phyloP scores from a whole-genome alignment of 2,113 vertebrate genomes.

The Microtus oregoni region DNA sequence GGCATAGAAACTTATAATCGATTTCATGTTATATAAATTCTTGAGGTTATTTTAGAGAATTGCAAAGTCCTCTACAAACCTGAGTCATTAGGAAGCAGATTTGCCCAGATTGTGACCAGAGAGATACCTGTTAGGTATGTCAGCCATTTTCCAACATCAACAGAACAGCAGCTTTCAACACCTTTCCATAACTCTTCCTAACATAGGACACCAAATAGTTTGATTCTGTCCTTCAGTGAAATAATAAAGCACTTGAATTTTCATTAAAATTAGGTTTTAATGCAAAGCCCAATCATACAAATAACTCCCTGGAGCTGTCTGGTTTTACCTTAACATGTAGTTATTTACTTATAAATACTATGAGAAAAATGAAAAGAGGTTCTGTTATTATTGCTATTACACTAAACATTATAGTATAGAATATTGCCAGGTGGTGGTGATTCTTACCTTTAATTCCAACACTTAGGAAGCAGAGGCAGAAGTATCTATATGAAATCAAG shows the following conservation, averaged over 20 bases:
- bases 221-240: background rate
- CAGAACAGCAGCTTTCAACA: background rate
- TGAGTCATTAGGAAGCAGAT: background rate
- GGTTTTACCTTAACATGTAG: background rate
- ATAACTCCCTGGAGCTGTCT: background rate
- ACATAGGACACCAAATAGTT: background rate
- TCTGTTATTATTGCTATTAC: background rate
- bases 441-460: no score
- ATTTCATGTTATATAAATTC: conserved; percentile 7
- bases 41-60: conserved; percentile 40
- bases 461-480: no score
- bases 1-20: background rate
- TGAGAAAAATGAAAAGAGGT: background rate
- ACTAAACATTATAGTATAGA: background rate
- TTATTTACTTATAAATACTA: background rate
- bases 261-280: conserved; percentile 10
- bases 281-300: background rate
- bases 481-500: no score
- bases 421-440: background rate
- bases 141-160: background rate
- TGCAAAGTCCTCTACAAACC: background rate
- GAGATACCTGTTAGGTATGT: background rate
- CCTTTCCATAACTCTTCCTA: background rate
- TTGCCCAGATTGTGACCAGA: background rate
- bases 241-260: background rate